Conservation (phyloP, 2,113 vertebrate genomes). For the Psilopogon haemacephalus region DNA sequence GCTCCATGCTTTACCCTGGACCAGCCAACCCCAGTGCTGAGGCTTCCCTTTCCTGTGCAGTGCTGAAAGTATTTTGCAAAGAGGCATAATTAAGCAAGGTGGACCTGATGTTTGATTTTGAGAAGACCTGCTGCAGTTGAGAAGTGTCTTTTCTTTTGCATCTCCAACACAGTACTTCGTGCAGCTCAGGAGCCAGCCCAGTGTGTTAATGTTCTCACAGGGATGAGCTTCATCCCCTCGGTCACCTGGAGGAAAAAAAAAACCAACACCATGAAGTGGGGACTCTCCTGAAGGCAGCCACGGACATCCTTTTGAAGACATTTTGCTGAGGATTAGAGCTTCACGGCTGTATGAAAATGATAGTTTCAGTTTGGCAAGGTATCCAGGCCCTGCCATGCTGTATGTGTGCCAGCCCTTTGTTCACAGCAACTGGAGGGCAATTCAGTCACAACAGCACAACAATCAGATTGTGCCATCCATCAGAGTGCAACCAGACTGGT, state of each 20-base stretch:
- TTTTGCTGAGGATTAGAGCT: background rate
- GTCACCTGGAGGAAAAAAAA: background rate
- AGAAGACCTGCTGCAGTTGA: background rate
- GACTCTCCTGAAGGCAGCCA: background rate
- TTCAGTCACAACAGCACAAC: background rate
- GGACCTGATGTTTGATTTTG: background rate
- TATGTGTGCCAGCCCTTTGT: background rate
- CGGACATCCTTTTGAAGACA: background rate
- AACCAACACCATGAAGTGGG: background rate
- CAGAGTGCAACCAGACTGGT: background rate
- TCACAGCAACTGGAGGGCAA: background rate
- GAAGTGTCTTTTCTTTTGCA: background rate
- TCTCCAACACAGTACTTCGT: background rate
- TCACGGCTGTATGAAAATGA: background rate
- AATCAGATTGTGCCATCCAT: background rate
- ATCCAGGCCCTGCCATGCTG: accelerated
- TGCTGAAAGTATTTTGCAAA: background rate
- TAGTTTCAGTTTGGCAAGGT: background rate
- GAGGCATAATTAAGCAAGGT: background rate
- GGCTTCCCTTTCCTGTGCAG: background rate
- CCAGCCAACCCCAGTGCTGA: background rate
- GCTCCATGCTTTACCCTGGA: background rate
- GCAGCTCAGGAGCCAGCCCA: background rate
- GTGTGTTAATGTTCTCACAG: background rate
- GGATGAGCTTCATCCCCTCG: background rate